Conservation (phyloP, 2,113 vertebrate genomes). For the human (Homo sapiens) region DNA sequence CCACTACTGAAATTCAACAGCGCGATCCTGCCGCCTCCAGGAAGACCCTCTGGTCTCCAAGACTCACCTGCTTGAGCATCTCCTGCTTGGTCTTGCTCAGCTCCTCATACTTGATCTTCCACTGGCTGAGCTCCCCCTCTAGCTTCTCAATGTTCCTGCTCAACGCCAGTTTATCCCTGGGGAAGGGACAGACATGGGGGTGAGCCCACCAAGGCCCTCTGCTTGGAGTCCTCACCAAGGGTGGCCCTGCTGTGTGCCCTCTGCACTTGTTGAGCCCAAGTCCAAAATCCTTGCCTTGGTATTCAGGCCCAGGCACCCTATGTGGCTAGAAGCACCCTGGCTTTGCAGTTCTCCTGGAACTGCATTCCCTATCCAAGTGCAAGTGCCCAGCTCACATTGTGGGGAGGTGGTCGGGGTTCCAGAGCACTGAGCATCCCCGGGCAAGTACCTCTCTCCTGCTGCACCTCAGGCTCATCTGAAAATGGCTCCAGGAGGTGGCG, state of each 20-base stretch:
- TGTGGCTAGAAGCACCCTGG: neutral
- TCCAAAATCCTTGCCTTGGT: neutral
- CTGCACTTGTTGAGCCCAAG: neutral
- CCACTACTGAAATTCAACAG: neutral
- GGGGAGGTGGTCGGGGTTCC: neutral
- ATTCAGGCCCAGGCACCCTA: neutral
- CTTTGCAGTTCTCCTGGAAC: neutral
- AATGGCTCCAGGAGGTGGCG: neutral
- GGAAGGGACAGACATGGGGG: neutral
- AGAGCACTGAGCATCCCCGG: neutral
- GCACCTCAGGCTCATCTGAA: neutral
- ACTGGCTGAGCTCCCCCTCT: conserved; percentile 94
- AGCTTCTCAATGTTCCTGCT: conserved; percentile 96
- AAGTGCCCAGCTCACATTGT: neutral
- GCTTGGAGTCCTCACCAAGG: neutral
- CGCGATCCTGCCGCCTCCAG: neutral
- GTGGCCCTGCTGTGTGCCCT: neutral
- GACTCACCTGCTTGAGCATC: conserved; percentile 93
- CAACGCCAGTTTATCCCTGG: conserved; percentile 94
- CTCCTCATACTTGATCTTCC: conserved; percentile 98
- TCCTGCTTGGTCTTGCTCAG: conserved; percentile 97
- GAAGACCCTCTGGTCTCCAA: neutral
- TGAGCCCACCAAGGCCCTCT: neutral
- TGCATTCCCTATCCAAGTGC: fast-evolving
- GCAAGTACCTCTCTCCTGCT: too few species aligned